Percentiles rank a stretch among this genome's conserved stretches.
These are phyloP conservation scores for Elachura formosa DNA, from an alignment of 2,113 vertebrate species.

Conservation along the genomic window DNA sequence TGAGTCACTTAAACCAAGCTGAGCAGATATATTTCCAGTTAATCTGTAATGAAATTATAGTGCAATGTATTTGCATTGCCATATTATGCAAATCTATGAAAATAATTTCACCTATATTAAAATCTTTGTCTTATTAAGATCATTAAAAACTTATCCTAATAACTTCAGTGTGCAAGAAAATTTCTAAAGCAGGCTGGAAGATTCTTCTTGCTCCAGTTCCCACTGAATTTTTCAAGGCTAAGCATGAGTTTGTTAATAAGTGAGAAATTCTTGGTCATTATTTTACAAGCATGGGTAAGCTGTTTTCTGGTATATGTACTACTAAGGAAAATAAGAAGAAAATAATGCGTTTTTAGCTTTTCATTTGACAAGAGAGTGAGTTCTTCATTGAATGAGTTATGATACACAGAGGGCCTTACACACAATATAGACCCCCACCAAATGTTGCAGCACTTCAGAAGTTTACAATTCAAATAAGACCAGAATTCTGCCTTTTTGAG, in stretches of 20 bases:
- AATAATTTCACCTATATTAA: not conserved
- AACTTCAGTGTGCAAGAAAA: not conserved
- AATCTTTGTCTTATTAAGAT: not conserved
- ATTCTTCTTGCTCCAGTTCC: not conserved
- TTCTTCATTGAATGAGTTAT: not conserved
- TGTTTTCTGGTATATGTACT: not conserved
- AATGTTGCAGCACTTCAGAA: not conserved
- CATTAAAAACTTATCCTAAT: not conserved
- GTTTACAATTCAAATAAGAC: not conserved
- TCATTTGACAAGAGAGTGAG: not conserved
- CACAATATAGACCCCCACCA: not conserved
- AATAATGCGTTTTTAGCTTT: not conserved
- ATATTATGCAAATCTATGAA: conserved; percentile 20
- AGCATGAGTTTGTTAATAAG: not conserved
- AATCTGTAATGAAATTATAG: conserved; percentile 37
- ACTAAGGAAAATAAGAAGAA: not conserved
- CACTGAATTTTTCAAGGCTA: not conserved
- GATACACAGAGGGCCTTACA: not conserved
- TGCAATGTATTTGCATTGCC: conserved; percentile 34
- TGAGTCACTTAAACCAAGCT: conserved; percentile 1
- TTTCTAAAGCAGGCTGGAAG: not conserved
- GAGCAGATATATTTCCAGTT: conserved; percentile 24
- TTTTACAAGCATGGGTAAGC: not conserved
- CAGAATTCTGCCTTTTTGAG: not conserved
- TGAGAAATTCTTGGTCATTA: not conserved